These are phyloP conservation scores for Campaea margaritaria DNA, from an alignment of 2,888 invertebrate genomes.

Conservation along the genomic window DNA sequence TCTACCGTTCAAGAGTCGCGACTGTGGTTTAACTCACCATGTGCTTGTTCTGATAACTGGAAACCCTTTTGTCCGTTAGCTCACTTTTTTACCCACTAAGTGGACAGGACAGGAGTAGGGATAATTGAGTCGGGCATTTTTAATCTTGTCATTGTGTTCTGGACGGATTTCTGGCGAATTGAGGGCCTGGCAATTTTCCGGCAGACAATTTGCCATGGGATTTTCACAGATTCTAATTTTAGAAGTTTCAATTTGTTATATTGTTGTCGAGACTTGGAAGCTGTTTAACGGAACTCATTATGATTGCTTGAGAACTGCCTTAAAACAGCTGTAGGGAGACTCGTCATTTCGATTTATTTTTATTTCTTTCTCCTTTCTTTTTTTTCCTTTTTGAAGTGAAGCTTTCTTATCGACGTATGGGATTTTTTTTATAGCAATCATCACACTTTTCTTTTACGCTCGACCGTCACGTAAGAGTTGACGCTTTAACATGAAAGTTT, in stretches of 20 bases:
- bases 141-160: conserved; percentile 42
- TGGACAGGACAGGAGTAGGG: conserved; percentile 35
- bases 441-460: too few species aligned
- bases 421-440: too few species aligned
- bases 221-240: conserved; percentile 28
- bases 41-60: conserved; percentile 57
- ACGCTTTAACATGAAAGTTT: too few species aligned
- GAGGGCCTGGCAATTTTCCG: conserved; percentile 25
- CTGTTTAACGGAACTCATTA: conserved; percentile 17
- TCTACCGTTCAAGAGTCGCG: neutral
- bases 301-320: conserved; percentile 39
- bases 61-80: conserved; percentile 43
- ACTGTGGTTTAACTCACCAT: conserved; percentile 40
- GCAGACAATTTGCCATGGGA: conserved; percentile 19
- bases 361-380: too few species aligned
- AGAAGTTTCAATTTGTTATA: conserved; percentile 23
- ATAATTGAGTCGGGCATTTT: conserved; percentile 46
- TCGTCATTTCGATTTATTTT: too few species aligned
- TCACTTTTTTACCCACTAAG: conserved; percentile 41
- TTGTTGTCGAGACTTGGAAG: conserved; percentile 15
- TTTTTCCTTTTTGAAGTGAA: too few species aligned
- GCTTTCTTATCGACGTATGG: too few species aligned
- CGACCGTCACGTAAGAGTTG: too few species aligned
- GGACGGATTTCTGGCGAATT: conserved; percentile 17
- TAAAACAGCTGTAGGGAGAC: too few species aligned